Base-by-base conservation (phyloP, 2,888 invertebrate genomes). In the Nipponacmea schrenckii region DNA sequence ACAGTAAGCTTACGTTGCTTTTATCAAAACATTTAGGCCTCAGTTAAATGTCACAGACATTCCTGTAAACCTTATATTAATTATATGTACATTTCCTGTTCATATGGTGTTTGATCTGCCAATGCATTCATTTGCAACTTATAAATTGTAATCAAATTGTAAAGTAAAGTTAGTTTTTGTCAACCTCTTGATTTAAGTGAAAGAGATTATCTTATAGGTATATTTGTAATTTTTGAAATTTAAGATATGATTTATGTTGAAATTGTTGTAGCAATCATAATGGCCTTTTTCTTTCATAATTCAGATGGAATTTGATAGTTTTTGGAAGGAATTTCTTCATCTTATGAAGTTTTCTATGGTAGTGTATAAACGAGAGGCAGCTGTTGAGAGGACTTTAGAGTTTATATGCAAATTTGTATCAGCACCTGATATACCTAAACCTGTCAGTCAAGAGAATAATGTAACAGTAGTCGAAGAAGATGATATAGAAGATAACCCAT, bases 321-420 rank as follows among this genome's bases (percentile, higher is more conserved):
- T 95, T 83, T 90, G 92, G 76, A 88, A 91, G 62, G 91, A 91
- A 56, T 94, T 94, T 79, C 91, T 92, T 56, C 91, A 91, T 81
- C 92, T 93, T 64, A 86, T 94, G 0, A 91, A 91, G 78, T 91
- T 93, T 69, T 90, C 93, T 31, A 91, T 95, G 83, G 91, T 92
- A 0, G 91, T 92, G 68, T 92, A 92, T 15, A 93, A 94, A 77
- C 91, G 92, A 17, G 93, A 93, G 84, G 91, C 92, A 12, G 92
- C 92, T 81, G 92, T 94, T 0, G 93, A 94, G 80, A 90, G 93
- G 50, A 92, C 92, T 0, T 89, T 95, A 1, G 91, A 92, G 74
- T 95, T 94, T 89, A 92, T 93, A 31, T 92, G 94, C 0, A 93
- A 92, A 75, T 94, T 94, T 88, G 91, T 92, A 65, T 91, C 92